Base-by-base conservation (phyloP, 1,140 invertebrate species). In the Phortica variegata region DNA sequence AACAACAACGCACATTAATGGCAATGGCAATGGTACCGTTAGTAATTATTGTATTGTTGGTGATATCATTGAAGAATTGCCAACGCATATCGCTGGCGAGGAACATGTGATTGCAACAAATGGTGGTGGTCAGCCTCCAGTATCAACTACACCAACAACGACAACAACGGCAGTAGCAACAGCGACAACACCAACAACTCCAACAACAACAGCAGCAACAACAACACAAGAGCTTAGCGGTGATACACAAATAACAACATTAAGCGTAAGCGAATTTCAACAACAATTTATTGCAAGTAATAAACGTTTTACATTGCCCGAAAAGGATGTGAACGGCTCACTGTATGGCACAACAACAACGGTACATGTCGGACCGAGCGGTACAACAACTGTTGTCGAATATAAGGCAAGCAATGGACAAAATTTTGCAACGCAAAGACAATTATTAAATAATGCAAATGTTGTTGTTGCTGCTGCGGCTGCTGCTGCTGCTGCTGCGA, bases 371-470 rank as follows among this genome's bases (percentile, higher is more conserved):
- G 72, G 72, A 31, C 58, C 71, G 40, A 75, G 72, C 38, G 72
- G 72, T 38, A 75, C 72, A 23, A 75, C 72, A 26, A 75, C 72
- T 3, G 72, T 75, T 29, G 72, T 75, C 17, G 72, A 75, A 48
- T 75, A 75, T 50, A 75, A 75, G 32, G 60, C 68, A 32, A 59
- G 47, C 33, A 60, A 61, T n/a, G n/a, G n/a, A n/a, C n/a, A n/a
- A n/a, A n/a, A n/a, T n/a, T n/a, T 9, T n/a, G 26, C 3, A 44
- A 44, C 19, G 32, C 32, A 3, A 12, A 33, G n/a, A n/a, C n/a
- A n/a, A n/a, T n/a, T n/a, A n/a, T n/a, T n/a, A n/a, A n/a, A n/a
- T n/a, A n/a, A n/a, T n/a, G n/a, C n/a, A n/a, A n/a, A n/a, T n/a
- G n/a, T n/a, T n/a, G n/a, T n/a, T n/a, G n/a, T n/a, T n/a, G n/a